These are phyloP conservation scores for Brachyptera putata DNA, from an alignment of 2,888 invertebrate genomes.

Conservation along the genomic window DNA sequence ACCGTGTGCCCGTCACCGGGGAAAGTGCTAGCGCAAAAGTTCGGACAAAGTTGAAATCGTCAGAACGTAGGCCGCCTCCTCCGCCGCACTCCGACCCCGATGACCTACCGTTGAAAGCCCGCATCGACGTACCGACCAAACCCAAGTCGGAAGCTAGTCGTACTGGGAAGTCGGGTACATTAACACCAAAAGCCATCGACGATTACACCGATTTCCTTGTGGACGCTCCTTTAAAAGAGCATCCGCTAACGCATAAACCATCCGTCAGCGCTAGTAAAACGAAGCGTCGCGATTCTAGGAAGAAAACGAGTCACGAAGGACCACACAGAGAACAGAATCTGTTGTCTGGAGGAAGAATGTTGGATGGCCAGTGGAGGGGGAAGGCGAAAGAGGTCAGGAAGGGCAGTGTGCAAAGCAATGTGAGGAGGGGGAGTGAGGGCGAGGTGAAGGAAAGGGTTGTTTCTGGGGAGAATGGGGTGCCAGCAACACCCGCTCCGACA, in stretches of 20 bases:
- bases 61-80: too few species aligned
- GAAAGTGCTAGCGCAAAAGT: constrained; percentile 23
- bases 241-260: too few species aligned
- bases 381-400: not conserved
- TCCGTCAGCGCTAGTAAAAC: constrained; percentile 43
- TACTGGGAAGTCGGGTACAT: constrained; percentile 24
- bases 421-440: constrained; percentile 11
- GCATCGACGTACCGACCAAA: not conserved
- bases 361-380: constrained; percentile 47
- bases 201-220: constrained; percentile 9
- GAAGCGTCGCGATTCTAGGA: constrained; percentile 56
- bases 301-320: constrained; percentile 53
- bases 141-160: not conserved
- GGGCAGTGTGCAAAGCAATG: not conserved
- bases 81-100: constrained; percentile 32
- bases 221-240: not conserved
- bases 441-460: constrained; percentile 42
- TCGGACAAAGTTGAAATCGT: constrained; percentile 24
- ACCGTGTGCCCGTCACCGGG: not conserved
- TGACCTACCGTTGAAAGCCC: constrained; percentile 36
- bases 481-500: not conserved
- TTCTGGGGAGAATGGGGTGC: constrained; percentile 35
- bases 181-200: constrained; percentile 21
- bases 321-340: constrained; percentile 48
- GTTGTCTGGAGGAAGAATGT: constrained; percentile 46